Evolutionary conservation across 2,113 vertebrate genomes (phyloP).

Genomic region (Aix galericulata): DNA sequence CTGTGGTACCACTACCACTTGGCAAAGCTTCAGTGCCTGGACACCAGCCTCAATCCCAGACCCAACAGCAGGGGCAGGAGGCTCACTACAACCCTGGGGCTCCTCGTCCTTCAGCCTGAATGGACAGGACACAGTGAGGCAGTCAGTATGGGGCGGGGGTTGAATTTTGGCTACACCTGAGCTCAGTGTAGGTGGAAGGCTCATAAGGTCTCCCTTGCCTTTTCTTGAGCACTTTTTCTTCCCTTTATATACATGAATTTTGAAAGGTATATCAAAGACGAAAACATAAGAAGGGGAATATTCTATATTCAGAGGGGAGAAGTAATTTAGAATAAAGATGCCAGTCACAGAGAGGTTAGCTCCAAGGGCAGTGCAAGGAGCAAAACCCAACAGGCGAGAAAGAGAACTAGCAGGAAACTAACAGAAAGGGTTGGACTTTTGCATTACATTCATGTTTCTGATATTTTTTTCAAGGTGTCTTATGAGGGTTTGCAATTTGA

Average conservation of each 20-base stretch:
- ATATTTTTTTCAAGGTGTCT: neutral
- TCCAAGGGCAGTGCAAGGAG: neutral
- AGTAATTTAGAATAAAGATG: neutral
- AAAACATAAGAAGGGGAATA: neutral
- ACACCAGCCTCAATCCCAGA: neutral
- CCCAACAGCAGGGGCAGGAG: neutral
- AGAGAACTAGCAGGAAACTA: neutral
- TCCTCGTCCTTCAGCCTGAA: neutral
- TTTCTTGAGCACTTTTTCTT: neutral
- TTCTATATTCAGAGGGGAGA: neutral
- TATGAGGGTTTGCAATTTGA: neutral
- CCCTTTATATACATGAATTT: neutral
- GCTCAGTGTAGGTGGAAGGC: neutral
- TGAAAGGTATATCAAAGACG: neutral
- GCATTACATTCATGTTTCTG: neutral
- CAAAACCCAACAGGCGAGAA: neutral
- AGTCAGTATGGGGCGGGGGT: accelerated
- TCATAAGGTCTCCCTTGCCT: neutral
- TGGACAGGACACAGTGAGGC: neutral
- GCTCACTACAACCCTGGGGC: neutral
- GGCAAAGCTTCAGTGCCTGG: neutral
- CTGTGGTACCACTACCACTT: neutral
- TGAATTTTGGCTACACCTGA: neutral
- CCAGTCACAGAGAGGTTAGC: neutral
- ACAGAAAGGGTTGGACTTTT: neutral